Evolutionary conservation across 1,140 invertebrate species (phyloP).

Genomic region (Tetragonula clypearis): DNA sequence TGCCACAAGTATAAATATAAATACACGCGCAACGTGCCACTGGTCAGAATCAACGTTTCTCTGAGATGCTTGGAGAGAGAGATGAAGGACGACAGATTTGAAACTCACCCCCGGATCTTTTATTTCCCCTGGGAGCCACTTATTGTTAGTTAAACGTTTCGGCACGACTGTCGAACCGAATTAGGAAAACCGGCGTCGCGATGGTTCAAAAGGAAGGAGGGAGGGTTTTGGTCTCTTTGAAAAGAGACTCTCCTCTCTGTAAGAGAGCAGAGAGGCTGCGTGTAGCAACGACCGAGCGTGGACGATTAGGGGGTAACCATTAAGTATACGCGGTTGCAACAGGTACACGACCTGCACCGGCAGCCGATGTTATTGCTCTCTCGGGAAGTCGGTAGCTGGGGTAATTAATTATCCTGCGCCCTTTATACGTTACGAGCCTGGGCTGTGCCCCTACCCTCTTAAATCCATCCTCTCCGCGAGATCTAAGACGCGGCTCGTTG

Average conservation of each 20-base stretch:
- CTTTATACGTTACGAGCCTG: slow-evolving; percentile 65
- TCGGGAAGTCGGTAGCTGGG: slow-evolving; percentile 72
- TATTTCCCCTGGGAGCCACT: neutral
- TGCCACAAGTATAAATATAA: neutral
- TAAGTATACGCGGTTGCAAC: slow-evolving; percentile 66
- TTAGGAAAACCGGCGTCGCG: slow-evolving; percentile 32
- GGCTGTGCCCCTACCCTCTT: slow-evolving; percentile 55
- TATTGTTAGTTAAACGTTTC: neutral
- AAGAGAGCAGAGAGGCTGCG: slow-evolving; percentile 1
- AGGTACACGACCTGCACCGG: slow-evolving; percentile 61
- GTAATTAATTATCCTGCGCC: slow-evolving; percentile 78
- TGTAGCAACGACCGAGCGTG: slow-evolving; percentile 49
- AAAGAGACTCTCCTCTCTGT: slow-evolving; percentile 7
- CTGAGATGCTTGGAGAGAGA: neutral
- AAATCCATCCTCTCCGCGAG: slow-evolving; percentile 61
- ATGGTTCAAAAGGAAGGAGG: neutral
- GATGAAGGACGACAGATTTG: neutral
- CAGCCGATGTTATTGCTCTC: slow-evolving; percentile 67
- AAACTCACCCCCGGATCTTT: neutral
- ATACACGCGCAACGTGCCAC: no score
- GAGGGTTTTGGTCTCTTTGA: slow-evolving; percentile 27
- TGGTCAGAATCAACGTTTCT: neutral
- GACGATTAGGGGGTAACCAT: slow-evolving; percentile 70
- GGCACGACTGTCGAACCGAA: neutral
- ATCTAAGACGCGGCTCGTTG: slow-evolving; percentile 62